These are phyloP conservation scores for Onychomys leucogaster DNA, from an alignment of 2,797 vertebrate species.

Conservation along the genomic window DNA sequence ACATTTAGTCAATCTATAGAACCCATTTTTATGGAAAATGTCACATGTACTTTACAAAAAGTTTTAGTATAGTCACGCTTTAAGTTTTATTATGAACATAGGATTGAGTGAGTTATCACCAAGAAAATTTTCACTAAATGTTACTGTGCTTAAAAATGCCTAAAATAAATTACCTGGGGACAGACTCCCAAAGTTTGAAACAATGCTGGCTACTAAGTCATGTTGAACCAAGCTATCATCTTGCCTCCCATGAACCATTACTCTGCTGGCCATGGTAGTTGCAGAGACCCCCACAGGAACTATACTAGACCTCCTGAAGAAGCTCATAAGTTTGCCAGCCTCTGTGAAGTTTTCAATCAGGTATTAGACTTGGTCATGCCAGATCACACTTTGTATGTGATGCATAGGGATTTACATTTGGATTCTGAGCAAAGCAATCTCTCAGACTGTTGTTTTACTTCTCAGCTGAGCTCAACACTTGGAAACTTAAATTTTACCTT, in stretches of 20 bases:
- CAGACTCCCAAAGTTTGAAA: neutral
- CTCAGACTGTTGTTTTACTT: neutral
- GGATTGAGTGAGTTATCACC: neutral
- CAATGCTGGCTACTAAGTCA: neutral
- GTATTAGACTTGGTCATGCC: neutral
- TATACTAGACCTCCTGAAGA: neutral
- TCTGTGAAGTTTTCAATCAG: conserved; percentile 16
- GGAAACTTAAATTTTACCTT: conserved; percentile 33
- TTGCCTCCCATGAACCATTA: neutral
- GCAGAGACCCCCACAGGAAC: neutral
- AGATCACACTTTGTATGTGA: neutral
- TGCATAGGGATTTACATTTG: conserved; percentile 17
- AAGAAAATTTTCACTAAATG: neutral
- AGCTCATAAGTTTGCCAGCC: conserved; percentile 42
- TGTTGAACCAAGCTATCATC: neutral
- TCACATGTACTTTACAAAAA: neutral
- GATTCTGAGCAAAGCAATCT: neutral
- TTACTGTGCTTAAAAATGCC: neutral
- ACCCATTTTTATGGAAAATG: neutral
- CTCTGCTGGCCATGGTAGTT: neutral
- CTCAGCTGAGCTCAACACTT: neutral
- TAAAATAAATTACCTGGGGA: neutral
- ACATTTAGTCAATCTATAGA: neutral
- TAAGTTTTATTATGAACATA: neutral
- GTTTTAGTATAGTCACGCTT: too few relatives aligned